Evolutionary conservation across 2,888 invertebrate species (phyloP).

Genomic region (Meliscaeva auricollis): DNA sequence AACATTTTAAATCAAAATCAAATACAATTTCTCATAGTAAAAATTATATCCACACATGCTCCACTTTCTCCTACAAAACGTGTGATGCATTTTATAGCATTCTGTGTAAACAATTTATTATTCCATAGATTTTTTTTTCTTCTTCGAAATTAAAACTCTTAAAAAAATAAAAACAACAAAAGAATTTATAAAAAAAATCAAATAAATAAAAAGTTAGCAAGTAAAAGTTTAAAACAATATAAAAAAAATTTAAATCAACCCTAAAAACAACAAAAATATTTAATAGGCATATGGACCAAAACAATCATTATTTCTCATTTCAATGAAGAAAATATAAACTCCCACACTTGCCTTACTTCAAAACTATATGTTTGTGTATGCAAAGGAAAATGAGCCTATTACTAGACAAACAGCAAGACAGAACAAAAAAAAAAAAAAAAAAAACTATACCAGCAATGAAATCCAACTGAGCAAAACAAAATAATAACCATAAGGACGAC

Average conservation of each 20-base stretch:
- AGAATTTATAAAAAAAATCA: background rate
- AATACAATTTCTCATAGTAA: background rate
- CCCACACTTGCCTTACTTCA: conserved; percentile 15
- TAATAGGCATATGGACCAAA: conserved; percentile 44
- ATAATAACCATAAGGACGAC: conserved; percentile 71
- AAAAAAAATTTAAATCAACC: conserved; percentile 62
- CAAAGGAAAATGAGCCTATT: conserved; percentile 54
- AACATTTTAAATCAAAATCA: no score
- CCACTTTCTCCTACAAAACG: conserved; percentile 2
- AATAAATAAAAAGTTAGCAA: conserved; percentile 20
- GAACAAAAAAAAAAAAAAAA: conserved; percentile 5
- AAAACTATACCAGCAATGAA: conserved; percentile 27
- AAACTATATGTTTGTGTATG: conserved; percentile 35
- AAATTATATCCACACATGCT: background rate
- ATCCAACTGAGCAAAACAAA: conserved; percentile 74
- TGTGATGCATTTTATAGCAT: background rate
- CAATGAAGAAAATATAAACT: conserved; percentile 36
- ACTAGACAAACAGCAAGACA: conserved; percentile 16
- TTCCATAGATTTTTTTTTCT: background rate
- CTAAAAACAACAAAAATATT: conserved; percentile 30
- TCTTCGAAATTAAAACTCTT: conserved; percentile 1
- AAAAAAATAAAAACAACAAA: conserved; percentile 8
- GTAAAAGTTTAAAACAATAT: conserved; percentile 10
- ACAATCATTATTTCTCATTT: conserved; percentile 24
- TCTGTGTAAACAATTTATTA: background rate